A percentile compares a stretch with the other conserved stretches of the same genome.
These are phyloP conservation scores for Gorsachius magnificus DNA, from an alignment of 2,797 vertebrate species.

Conservation along the genomic window DNA sequence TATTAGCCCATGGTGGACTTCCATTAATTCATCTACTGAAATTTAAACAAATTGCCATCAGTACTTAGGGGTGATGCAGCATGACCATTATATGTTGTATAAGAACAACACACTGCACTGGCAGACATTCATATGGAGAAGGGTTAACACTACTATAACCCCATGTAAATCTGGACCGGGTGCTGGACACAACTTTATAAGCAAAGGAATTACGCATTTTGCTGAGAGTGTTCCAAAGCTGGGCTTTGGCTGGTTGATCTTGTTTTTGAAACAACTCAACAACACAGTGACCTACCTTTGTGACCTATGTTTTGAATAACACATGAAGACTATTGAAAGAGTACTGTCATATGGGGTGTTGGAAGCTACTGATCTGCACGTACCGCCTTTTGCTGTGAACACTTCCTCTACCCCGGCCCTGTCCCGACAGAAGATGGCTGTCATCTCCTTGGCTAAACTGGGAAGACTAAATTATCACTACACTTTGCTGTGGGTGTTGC, in stretches of 20 bases:
- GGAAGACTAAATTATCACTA: background rate
- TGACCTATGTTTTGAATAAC: background rate
- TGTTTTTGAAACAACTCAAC: background rate
- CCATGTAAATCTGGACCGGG: background rate
- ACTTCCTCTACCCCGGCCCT: background rate
- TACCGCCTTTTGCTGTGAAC: background rate
- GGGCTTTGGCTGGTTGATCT: background rate
- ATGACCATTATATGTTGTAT: background rate
- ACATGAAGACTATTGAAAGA: background rate
- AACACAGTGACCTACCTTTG: background rate
- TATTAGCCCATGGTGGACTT: background rate
- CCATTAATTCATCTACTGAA: background rate
- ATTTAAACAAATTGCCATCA: background rate
- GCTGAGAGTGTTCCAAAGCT: background rate
- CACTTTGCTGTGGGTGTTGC: background rate
- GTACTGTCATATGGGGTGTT: background rate
- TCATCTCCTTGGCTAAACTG: background rate
- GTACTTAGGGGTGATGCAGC: background rate
- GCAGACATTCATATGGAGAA: background rate
- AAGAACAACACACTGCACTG: background rate
- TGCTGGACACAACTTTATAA: background rate
- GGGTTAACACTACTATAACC: background rate
- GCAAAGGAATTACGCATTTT: background rate
- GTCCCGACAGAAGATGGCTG: background rate
- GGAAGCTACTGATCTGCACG: background rate